Base-by-base conservation (phyloP, 1,140 invertebrate genomes). In the Aphaenogaster floridana region DNA sequence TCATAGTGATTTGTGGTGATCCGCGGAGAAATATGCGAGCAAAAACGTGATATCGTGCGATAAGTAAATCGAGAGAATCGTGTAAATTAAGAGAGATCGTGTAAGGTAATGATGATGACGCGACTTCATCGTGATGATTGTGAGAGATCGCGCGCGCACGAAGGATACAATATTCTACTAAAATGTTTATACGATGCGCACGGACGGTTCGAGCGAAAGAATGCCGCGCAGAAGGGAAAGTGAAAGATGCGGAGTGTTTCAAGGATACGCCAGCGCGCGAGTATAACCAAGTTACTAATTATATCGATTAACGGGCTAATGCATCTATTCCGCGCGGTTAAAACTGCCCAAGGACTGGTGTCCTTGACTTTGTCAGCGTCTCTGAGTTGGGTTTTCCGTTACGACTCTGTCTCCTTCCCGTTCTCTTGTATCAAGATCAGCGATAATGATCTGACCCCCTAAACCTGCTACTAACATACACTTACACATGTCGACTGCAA, bases 261-360 rank as follows among this genome's bases (percentile, higher is more conserved):
- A 84, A 84, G 80, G 80, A 84, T 84, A 84, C 13, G 28, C 28
- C n/a, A 45, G 54, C 52, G 80, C 64, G 54, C 42, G 54, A 76
- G 80, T 48, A 61, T 71, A 76, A 63, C 39, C 80, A 45, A 39
- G 69, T 76, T 84, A 76, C 80, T 84, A 84, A 76, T 84, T 84
- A 84, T 84, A 84, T 84, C 80, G 80, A 84, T 84, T 84, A 84
- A 84, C 54, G 54, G 54, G n/a, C 80, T 84, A 76, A 84, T 83
- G 42, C 13, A 83, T 84, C 80, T 84, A 76, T 84, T 50, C 42
- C 80, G 17, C 69, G 54, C 69, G 42, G 45, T 63, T 76, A 74
- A 84, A 84, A 84, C 28, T 76, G 54, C 28, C 34, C 69, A 84
- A 84, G 80, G 69, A 84, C 80, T 84, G 28, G 42, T 5, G 80